phyloP scores from a whole-genome alignment of 2,888 invertebrate genomes.

The Dicyrtomina minuta region DNA sequence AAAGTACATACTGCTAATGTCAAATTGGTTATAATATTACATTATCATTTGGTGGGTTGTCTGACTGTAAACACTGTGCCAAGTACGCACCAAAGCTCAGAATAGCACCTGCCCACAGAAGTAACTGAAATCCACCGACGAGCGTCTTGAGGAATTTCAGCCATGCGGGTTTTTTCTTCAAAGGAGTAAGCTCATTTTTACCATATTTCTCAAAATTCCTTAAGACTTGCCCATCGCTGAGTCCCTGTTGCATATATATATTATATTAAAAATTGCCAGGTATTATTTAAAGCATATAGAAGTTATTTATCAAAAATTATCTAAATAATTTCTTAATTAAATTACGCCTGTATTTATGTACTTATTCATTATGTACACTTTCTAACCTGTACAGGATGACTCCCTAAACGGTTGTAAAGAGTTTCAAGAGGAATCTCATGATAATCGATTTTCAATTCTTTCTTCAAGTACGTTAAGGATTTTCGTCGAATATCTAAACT shows the following conservation, averaged over 20 bases:
- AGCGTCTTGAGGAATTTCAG: constrained; percentile 49
- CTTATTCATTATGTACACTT: no score
- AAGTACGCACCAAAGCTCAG: constrained; percentile 49
- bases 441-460: constrained; percentile 64
- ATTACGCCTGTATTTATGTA: no score
- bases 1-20: no score
- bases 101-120: constrained; percentile 49
- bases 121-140: constrained; percentile 50
- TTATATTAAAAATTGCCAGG: no score
- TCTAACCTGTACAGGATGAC: constrained; percentile 59
- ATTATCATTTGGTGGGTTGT: constrained; percentile 47
- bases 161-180: constrained; percentile 44
- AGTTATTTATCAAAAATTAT: no score
- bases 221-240: constrained; percentile 41
- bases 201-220: constrained; percentile 47
- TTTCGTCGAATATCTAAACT: constrained; percentile 49
- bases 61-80: constrained; percentile 28
- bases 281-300: no score
- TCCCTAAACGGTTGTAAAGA: constrained; percentile 59
- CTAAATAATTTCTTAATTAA: no score
- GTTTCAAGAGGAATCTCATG: constrained; percentile 62
- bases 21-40: no score
- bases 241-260: no score
- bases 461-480: constrained; percentile 62
- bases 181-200: constrained; percentile 48